Evolutionary conservation across 2,797 vertebrate species (phyloP), one percentile per base, ranked within the genome.

Genomic region (Chelon auratus): DNA sequence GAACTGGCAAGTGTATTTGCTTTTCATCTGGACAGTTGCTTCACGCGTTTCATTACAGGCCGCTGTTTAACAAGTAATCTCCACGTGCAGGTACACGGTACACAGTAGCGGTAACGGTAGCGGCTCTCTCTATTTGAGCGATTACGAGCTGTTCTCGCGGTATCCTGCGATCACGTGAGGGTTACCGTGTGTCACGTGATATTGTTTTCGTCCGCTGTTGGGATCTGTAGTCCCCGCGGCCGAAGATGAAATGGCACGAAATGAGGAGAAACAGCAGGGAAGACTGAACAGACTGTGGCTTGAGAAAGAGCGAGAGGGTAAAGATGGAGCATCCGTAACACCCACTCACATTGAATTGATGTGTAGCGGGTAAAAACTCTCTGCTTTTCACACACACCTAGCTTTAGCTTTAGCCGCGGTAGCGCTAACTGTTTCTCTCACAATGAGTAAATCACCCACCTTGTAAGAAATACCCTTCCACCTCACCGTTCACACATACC

Each of bases 181-280:
- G 6, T 12, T 1, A 0, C 2, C 0, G 0, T 3, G 3, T 33
- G 54, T 89, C 89, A 93, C 77, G 79, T 93, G 91, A 77, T 40
- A 2, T 63, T 85, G 74, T 91, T 89, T 83, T 12, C 15, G 0
- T 0, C 20, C 6, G 1, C 2, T 39, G 3, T 10, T 4, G 1
- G 22, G 0, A 1, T 12, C 24, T n/a, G 12, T 22, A 18, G 52
- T 2, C 1, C 36, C 17, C 30, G 5, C 8, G n/a, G 5, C 12
- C 2, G 0, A 24, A 14, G 18, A 13, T 3, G 1, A 68, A 55
- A 96, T 95, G 95, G 95, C 95, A 1, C 91, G 95, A 76, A 96
- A 96, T 55, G 93, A 95, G 42, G 95, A 96, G 76, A 96, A 96
- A 56, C 95, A 95, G 37, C 91, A 92, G 18, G 95, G 95, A 0